These are phyloP conservation scores for Carcharodon carcharias DNA, from an alignment of 2,797 vertebrate species.

Conservation along the genomic window DNA sequence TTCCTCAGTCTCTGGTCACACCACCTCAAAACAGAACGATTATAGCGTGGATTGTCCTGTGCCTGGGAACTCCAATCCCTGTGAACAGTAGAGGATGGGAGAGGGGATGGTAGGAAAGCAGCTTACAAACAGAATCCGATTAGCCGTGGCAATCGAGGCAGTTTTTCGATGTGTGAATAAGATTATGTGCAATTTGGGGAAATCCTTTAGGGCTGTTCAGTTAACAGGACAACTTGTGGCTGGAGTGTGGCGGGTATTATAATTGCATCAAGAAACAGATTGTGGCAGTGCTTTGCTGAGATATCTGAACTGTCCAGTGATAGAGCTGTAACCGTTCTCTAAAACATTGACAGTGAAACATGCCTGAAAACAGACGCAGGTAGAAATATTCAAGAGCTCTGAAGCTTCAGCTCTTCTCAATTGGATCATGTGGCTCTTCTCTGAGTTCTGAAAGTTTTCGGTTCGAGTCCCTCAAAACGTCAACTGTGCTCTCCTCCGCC, in stretches of 20 bases:
- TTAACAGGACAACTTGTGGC: not conserved
- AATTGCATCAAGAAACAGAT: not conserved
- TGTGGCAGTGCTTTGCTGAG: not conserved
- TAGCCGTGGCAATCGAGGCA: not conserved
- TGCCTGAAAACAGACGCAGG: not conserved
- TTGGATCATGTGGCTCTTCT: not conserved
- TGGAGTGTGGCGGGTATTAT: not conserved
- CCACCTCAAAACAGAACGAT: not conserved
- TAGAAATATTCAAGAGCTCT: not conserved
- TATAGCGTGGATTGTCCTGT: not conserved
- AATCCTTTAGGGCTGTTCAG: not conserved
- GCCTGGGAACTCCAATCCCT: not conserved
- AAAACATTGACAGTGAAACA: not conserved
- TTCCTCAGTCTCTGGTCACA: not conserved
- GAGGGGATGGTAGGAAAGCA: not conserved
- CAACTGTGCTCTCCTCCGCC: too few species aligned
- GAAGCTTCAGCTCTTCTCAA: not conserved
- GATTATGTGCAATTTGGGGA: constrained; percentile 15
- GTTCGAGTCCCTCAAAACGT: too few species aligned
- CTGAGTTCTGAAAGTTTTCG: not conserved
- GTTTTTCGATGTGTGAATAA: not conserved
- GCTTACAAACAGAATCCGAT: not conserved
- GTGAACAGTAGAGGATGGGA: not conserved
- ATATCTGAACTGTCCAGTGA: not conserved
- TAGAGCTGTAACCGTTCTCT: not conserved